phyloP scores from a whole-genome alignment of 2,797 vertebrate species.

The Oceanodroma leucorhoa region DNA sequence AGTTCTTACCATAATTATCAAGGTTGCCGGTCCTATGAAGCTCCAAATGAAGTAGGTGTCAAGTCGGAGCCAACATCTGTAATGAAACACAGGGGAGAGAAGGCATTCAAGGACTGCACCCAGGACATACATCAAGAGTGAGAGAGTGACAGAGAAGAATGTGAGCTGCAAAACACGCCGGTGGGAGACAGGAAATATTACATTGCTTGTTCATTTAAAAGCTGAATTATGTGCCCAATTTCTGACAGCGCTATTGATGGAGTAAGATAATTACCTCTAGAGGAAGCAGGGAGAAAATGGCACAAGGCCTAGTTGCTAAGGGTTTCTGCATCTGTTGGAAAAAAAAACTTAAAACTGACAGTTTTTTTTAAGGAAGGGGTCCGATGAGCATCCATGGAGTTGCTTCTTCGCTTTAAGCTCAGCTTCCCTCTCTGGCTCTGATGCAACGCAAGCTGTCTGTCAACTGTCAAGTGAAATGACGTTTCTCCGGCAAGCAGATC shows the following conservation, averaged over 20 bases:
- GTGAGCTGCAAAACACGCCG: constrained; percentile 71
- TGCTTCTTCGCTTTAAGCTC: constrained; percentile 27
- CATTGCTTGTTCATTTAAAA: constrained; percentile 79
- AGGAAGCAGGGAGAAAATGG: constrained; percentile 66
- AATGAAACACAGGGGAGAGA: constrained; percentile 75
- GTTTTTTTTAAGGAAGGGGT: not conserved
- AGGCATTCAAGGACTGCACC: constrained; percentile 74
- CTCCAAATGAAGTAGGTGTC: constrained; percentile 99
- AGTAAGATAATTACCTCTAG: constrained; percentile 77
- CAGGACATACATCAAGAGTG: constrained; percentile 78
- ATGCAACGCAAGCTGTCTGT: constrained; percentile 61
- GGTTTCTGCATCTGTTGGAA: constrained; percentile 46
- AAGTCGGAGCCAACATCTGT: constrained; percentile 97
- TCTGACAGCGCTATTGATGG: constrained; percentile 74
- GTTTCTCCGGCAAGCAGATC: constrained; percentile 57
- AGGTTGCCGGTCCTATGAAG: constrained; percentile 98
- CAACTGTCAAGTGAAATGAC: constrained; percentile 57
- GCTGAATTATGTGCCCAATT: constrained; percentile 77
- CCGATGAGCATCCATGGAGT: constrained; percentile 17
- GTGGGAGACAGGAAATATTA: constrained; percentile 81
- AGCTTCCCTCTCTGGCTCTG: constrained; percentile 52
- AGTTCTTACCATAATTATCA: constrained; percentile 98
- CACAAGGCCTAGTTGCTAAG: constrained; percentile 55
- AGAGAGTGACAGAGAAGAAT: constrained; percentile 82
- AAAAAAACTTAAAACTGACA: not conserved